These are phyloP conservation scores for Calliopum simillimum DNA, from an alignment of 2,888 invertebrate genomes.

Conservation along the genomic window DNA sequence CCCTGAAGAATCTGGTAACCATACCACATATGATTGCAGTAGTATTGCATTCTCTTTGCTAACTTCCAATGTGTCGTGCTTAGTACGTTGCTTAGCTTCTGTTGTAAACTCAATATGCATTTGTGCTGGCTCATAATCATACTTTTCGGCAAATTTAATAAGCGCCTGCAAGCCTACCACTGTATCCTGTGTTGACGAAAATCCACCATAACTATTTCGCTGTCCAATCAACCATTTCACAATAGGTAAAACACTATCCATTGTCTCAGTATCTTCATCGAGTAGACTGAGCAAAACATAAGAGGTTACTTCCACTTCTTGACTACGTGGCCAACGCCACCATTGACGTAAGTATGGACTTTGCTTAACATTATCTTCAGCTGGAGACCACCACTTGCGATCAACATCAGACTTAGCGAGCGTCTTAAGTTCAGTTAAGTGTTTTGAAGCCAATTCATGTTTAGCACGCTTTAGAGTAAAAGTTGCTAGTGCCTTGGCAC, in stretches of 20 bases:
- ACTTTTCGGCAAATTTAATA: conserved; percentile 68
- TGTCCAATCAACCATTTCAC: conserved; percentile 82
- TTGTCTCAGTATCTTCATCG: conserved; percentile 51
- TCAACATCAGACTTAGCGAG: conserved; percentile 72
- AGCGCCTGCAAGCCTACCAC: conserved; percentile 79
- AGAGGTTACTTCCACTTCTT: conserved; percentile 60
- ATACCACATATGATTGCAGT: conserved; percentile 80
- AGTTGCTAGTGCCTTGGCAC: conserved; percentile 81
- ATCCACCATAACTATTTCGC: conserved; percentile 77
- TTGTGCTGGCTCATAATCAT: conserved; percentile 68
- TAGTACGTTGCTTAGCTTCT: conserved; percentile 61
- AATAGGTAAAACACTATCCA: conserved; percentile 66
- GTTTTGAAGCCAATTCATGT: conserved; percentile 74
- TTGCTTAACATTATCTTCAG: conserved; percentile 62
- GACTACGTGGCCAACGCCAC: conserved; percentile 67
- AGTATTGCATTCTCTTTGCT: conserved; percentile 83
- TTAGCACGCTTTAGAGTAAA: conserved; percentile 82
- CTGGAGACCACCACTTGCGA: conserved; percentile 85
- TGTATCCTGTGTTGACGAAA: conserved; percentile 82
- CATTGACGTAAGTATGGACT: conserved; percentile 42
- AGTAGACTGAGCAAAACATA: conserved; percentile 60
- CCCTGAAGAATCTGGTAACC: neutral
- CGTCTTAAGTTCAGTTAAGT: conserved; percentile 66
- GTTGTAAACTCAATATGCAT: conserved; percentile 72
- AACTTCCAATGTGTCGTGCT: conserved; percentile 71